Evolutionary conservation across 2,888 invertebrate species (phyloP).

Genomic region (Fissipunctia ypsillon): DNA sequence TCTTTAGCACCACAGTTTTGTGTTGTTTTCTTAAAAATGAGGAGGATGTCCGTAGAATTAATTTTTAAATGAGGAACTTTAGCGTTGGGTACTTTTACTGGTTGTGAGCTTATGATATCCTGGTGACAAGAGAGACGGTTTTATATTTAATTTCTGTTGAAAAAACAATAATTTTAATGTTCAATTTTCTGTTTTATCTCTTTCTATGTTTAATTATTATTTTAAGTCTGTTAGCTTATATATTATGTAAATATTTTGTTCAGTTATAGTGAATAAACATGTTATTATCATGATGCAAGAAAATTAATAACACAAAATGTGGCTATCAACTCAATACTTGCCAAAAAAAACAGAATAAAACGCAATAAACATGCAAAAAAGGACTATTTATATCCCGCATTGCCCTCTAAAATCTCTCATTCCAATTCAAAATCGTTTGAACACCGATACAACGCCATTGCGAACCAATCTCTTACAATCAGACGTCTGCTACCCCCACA

Average conservation of each 20-base stretch:
- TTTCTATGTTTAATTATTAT: too few species aligned
- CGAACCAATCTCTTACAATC: constrained; percentile 74
- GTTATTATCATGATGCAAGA: background rate
- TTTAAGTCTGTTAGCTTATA: too few species aligned
- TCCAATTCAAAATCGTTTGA: constrained; percentile 55
- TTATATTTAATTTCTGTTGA: constrained; percentile 2
- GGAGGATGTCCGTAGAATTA: constrained; percentile 46
- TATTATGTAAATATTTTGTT: too few species aligned
- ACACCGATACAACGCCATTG: constrained; percentile 52
- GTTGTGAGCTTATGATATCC: constrained; percentile 51
- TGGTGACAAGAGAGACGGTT: constrained; percentile 32
- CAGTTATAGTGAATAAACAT: too few species aligned
- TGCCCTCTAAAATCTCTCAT: constrained; percentile 46
- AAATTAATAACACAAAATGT: background rate
- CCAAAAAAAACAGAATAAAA: background rate
- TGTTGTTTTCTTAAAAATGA: constrained; percentile 57
- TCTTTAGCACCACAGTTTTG: constrained; percentile 71
- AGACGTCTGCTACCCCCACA: constrained; percentile 65
- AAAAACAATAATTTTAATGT: background rate
- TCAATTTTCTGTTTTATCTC: too few species aligned
- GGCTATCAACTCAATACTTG: background rate
- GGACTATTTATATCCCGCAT: constrained; percentile 28
- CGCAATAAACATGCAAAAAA: constrained; percentile 4
- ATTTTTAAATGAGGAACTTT: constrained; percentile 60
- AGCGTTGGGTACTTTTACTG: constrained; percentile 43